A percentile compares a stretch with the other conserved stretches of the same genome.
Conservation (phyloP, 2,888 invertebrate species). For the Nomada ferruginata region DNA sequence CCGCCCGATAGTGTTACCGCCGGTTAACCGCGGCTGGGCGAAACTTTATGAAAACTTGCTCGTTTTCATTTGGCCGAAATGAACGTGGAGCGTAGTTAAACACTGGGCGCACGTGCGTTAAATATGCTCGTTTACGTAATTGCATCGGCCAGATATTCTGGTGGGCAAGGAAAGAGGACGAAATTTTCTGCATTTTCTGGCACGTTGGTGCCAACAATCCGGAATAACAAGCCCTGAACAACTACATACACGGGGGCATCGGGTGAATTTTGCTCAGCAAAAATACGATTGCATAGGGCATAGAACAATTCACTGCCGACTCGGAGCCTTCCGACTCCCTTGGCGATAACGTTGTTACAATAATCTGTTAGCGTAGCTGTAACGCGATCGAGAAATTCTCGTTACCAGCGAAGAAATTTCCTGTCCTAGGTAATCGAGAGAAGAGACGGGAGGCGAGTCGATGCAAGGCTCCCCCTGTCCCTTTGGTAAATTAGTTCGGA, state of each 20-base stretch:
- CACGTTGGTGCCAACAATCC: background rate
- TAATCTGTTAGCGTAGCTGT: slow-evolving; percentile 1
- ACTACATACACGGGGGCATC: too few relatives aligned
- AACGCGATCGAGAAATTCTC: slow-evolving; percentile 24
- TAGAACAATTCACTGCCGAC: background rate
- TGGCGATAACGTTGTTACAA: background rate
- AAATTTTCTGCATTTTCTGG: slow-evolving; percentile 13
- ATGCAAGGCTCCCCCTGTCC: slow-evolving; percentile 15
- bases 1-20: slow-evolving; percentile 6
- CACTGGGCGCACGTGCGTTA: slow-evolving; percentile 54
- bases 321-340: background rate
- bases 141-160: slow-evolving; percentile 32
- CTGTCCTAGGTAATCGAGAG: slow-evolving; percentile 23
- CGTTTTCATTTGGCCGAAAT: slow-evolving; percentile 44
- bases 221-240: too few relatives aligned
- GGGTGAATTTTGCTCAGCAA: background rate
- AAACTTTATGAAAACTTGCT: slow-evolving; percentile 39
- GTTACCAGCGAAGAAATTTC: slow-evolving; percentile 37
- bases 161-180: slow-evolving; percentile 18
- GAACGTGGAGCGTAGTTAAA: slow-evolving; percentile 47
- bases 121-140: slow-evolving; percentile 57
- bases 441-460: background rate
- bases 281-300: background rate
- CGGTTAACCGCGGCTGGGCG: background rate
- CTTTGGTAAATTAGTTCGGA: slow-evolving; percentile 59